Base-by-base conservation (phyloP, 1,140 invertebrate species). In the Holotrichia oblita region DNA sequence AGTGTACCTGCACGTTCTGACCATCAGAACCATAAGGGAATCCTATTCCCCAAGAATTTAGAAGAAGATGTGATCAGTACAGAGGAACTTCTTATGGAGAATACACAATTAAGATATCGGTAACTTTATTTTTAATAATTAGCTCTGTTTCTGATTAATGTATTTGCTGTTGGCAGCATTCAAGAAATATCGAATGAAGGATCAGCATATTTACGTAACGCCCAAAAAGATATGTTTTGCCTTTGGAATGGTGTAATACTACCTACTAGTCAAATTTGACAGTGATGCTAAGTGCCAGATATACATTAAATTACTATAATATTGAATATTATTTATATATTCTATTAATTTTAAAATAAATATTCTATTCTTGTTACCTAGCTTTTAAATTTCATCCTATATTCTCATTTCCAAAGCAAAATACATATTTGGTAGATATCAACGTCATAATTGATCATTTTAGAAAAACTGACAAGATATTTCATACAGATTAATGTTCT, bases 291-390 rank as follows among this genome's bases (percentile, higher is more conserved):
- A 69, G 61, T 69, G 61, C 61, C 61, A 69, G 10, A 34, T 1
- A 17, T 48, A 14, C 1, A 14, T 48, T 48, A 69, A 12, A 14
- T 27, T 9, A 27, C 8, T 34, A 27, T 12, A 48, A 14, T 69
- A 22, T 69, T 27, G 22, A 69, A 69, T 10, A 69, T 69, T 69
- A 69, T 69, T 69, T 69, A 34, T 69, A 69, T 69, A 34, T 24
- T 69, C 22, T 69, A 34, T 55, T 7, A 34, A 27, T 69, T 69
- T 0, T 69, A 27, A 69, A 69, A 69, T 69, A 69, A 69, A 69
- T 69, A 69, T 69, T n/a, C 17, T 69, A 27, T 69, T 69, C 20
- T 69, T 69, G 22, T 69, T 69, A n/a, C 27, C 27, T 34, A 34
- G 27, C 27, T 34, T 34, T 34, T 34, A 34, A 4, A 34, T 34